Evolutionary conservation across 2,888 invertebrate species (phyloP).

Genomic region (Parnassius apollo): DNA sequence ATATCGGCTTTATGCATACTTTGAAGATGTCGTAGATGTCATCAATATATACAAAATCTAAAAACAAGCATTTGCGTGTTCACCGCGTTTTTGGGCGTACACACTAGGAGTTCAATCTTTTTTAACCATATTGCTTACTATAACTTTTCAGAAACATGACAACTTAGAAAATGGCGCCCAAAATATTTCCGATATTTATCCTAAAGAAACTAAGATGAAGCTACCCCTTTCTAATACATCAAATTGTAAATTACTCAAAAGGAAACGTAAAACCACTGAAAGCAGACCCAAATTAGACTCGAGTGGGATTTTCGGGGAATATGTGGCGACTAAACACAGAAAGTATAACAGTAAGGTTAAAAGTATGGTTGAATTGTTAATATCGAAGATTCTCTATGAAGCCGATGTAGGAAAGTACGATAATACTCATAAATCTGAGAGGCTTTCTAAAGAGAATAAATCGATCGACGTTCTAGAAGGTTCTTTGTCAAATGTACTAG

Average conservation of each 20-base stretch:
- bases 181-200: neutral
- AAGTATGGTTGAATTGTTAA: slow-evolving; percentile 11
- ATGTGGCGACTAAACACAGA: slow-evolving; percentile 15
- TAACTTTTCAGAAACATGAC: slow-evolving; percentile 9
- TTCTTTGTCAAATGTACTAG: neutral
- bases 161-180: neutral
- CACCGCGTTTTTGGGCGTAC: no score
- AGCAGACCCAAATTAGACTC: neutral
- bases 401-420: slow-evolving; percentile 15
- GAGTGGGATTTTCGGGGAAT: slow-evolving; percentile 8
- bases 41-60: no score
- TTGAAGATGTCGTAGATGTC: no score
- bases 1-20: no score
- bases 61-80: no score
- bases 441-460: neutral
- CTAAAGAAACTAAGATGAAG: neutral
- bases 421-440: neutral
- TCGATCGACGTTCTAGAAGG: slow-evolving; percentile 1
- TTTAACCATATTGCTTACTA: neutral
- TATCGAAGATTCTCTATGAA: slow-evolving; percentile 9
- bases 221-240: slow-evolving; percentile 4
- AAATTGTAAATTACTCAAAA: neutral
- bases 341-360: slow-evolving; percentile 8
- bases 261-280: slow-evolving; percentile 1
- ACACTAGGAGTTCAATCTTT: no score